A percentile compares a stretch with the other conserved stretches of the same genome.
These are phyloP conservation scores for Julus scandinavius DNA, from an alignment of 2,888 invertebrate species.

Conservation along the genomic window DNA sequence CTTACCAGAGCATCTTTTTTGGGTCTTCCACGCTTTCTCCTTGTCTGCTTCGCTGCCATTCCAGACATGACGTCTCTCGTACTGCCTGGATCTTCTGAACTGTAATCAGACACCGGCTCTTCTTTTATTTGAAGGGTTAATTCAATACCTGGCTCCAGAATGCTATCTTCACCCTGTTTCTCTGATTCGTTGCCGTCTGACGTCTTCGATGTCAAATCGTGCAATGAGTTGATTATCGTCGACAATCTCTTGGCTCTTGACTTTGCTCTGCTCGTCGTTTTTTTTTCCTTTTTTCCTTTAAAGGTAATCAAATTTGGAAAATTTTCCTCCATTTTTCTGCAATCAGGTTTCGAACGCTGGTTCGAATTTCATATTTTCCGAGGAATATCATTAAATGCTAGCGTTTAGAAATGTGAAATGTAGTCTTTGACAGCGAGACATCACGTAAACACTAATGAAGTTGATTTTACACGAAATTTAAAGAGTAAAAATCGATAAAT, in stretches of 20 bases:
- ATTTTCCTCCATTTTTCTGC: constrained; percentile 11
- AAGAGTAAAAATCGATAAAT: background rate
- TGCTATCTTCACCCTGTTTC: background rate
- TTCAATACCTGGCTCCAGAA: constrained; percentile 1
- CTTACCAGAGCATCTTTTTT: background rate
- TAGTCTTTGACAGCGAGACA: background rate
- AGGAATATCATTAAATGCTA: background rate
- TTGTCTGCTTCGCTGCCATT: background rate
- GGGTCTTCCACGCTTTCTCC: background rate
- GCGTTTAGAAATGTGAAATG: background rate
- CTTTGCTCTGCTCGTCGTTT: background rate
- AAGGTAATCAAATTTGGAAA: background rate
- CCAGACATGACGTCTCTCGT: background rate
- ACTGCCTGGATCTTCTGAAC: background rate
- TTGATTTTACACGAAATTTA: background rate
- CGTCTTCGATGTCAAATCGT: constrained; percentile 1
- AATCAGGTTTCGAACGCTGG: background rate
- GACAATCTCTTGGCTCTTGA: background rate
- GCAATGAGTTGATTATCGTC: background rate
- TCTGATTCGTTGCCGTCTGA: background rate
- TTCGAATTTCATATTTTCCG: background rate
- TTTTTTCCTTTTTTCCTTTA: background rate
- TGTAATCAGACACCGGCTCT: constrained; percentile 34
- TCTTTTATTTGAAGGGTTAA: constrained; percentile 11
- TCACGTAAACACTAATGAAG: background rate